Evolutionary conservation across 2,888 invertebrate species (phyloP).

Genomic region (Thera britannica): DNA sequence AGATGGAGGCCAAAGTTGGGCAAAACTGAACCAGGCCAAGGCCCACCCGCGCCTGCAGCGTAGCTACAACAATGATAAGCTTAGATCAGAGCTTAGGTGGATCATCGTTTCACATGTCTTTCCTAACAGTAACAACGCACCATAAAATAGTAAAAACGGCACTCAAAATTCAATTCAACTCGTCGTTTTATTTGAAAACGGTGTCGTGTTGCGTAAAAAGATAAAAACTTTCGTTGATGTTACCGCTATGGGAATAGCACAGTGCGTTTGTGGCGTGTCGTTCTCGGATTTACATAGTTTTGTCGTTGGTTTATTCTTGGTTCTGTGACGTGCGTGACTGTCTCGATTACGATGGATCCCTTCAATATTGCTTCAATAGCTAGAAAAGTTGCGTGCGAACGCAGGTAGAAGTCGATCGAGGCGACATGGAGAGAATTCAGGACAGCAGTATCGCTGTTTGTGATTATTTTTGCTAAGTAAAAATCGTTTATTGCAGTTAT

Average conservation of each 20-base stretch:
- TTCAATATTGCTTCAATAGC: background rate
- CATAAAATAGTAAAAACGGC: slow-evolving; percentile 59
- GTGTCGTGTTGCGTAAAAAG: slow-evolving; percentile 56
- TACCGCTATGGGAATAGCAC: slow-evolving; percentile 61
- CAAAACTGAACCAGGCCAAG: background rate
- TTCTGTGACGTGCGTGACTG: slow-evolving; percentile 19
- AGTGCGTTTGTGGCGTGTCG: slow-evolving; percentile 45
- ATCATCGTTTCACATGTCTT: slow-evolving; percentile 57
- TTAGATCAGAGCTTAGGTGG: slow-evolving; percentile 1
- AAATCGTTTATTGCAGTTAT: no score
- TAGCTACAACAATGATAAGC: background rate
- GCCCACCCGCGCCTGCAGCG: background rate
- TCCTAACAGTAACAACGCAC: slow-evolving; percentile 73
- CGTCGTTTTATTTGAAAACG: slow-evolving; percentile 59
- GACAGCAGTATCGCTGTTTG: background rate
- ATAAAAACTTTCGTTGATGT: slow-evolving; percentile 50
- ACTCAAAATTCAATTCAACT: slow-evolving; percentile 73
- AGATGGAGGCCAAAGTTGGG: background rate
- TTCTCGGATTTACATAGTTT: slow-evolving; percentile 42
- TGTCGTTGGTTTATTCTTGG: slow-evolving; percentile 34
- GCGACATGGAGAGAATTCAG: background rate
- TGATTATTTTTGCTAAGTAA: no score
- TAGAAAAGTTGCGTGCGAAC: slow-evolving; percentile 7
- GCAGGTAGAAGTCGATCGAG: background rate
- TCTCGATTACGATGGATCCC: background rate